Evolutionary conservation across 1,140 invertebrate genomes (phyloP), one percentile per base, ranked within the genome.

Genomic region (Camponotus floridanus): DNA sequence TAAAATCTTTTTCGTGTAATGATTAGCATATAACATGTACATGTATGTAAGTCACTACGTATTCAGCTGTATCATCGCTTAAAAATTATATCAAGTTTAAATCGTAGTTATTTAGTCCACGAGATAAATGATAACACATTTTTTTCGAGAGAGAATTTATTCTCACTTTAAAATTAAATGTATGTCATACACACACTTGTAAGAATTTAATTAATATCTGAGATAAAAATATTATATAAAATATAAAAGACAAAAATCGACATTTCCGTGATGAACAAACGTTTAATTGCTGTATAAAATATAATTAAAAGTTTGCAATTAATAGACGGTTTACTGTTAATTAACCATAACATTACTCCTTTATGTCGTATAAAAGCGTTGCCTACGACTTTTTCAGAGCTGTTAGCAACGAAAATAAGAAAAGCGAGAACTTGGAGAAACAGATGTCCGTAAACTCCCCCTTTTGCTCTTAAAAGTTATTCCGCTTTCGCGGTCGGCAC

Each of bases 391-490:
- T 39, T 83, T 33, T 48, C 11, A 73, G 39, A 48, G 18, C 68
- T 61, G 55, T 61, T 61, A 83, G 79, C 68, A 45, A 62, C 55
- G 57, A 74, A 83, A 83, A 73, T 83, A 61, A 61, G 26, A 81
- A 39, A 31, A 57, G 65, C 15, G 76, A 26, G 31, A 61, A 61
- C 55, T 73, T 61, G 31, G 42, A 61, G 33, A 61, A 83, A 39
- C 55, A 83, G 79, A 83, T 83, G 79, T 73, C 67, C 67, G 67
- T 36, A 73, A 80, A 74, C 39, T 83, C 79, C 0, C 39, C 39
- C 59, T 81, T 83, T 74, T 81, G 39, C 18, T n/a, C 68, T 83
- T 83, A 74, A 80, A 80, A 83, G 68, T 83, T 83, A 74, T 55
- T 83, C 57, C 61, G 13, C 36, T 80, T 57, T 70, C 26, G 79